Percentiles rank a stretch among this genome's conserved stretches.
Evolutionary conservation across 2,113 vertebrate species (phyloP).

Genomic region (Pyrgilauda ruficollis): DNA sequence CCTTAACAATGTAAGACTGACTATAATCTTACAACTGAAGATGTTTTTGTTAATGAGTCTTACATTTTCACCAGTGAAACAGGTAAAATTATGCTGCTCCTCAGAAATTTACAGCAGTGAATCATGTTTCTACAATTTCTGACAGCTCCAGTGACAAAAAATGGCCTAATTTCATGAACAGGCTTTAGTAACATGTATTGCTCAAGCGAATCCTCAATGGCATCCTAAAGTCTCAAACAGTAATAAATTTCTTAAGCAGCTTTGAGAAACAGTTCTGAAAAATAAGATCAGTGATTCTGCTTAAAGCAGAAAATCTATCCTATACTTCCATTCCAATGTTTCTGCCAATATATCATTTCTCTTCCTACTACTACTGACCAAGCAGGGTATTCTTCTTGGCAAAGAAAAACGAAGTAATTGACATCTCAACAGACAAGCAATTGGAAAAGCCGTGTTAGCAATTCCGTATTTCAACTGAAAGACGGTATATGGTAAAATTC

Average conservation of each 20-base stretch:
- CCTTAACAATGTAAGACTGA: not conserved
- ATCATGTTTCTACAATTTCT: not conserved
- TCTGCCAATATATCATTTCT: not conserved
- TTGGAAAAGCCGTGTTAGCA: not conserved
- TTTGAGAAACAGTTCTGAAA: not conserved
- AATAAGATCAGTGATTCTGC: not conserved
- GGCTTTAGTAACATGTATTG: not conserved
- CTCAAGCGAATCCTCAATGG: not conserved
- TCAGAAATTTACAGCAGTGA: not conserved
- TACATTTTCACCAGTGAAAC: not conserved
- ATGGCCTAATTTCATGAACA: not conserved
- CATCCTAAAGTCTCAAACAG: not conserved
- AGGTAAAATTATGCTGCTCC: not conserved
- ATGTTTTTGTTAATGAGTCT: not conserved
- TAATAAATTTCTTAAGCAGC: not conserved
- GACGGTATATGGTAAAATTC: not conserved
- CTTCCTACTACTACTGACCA: not conserved
- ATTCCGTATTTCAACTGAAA: not conserved
- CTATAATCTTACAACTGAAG: not conserved
- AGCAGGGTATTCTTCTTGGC: not conserved
- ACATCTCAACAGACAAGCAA: not conserved
- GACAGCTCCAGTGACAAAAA: not conserved
- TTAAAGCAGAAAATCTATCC: not conserved
- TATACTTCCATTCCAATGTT: not conserved
- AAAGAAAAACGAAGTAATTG: not conserved